Conservation (phyloP, 2,797 vertebrate species). For the Peromyscus aztecus region DNA sequence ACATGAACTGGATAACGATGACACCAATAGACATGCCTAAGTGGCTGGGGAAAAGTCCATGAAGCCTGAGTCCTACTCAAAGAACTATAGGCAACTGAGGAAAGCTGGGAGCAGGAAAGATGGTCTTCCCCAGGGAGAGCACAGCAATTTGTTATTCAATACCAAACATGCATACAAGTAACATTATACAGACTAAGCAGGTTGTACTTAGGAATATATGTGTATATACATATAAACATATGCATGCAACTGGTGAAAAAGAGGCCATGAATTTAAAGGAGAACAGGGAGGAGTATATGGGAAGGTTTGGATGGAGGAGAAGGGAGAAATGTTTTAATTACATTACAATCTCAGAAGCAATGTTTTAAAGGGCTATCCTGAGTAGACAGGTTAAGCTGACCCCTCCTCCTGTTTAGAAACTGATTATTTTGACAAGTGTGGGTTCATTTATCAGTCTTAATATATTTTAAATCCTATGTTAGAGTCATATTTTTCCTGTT, state of each 20-base stretch:
- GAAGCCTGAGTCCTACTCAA: background rate
- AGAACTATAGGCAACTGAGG: background rate
- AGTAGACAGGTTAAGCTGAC: background rate
- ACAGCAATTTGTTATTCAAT: background rate
- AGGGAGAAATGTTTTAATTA: background rate
- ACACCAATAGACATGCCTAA: background rate
- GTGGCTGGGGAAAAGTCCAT: background rate
- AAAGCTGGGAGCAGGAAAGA: background rate
- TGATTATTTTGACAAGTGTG: conserved; percentile 25
- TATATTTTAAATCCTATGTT: background rate
- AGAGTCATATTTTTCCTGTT: conserved; percentile 7
- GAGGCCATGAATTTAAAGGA: background rate
- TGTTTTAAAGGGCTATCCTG: background rate
- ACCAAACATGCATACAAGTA: background rate
- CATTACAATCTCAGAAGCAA: background rate
- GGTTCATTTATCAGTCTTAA: background rate
- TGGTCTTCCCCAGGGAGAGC: background rate
- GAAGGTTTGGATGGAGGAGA: background rate
- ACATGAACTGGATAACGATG: background rate
- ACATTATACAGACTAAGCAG: background rate
- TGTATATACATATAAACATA: background rate
- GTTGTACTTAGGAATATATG: background rate
- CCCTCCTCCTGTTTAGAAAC: conserved; percentile 13
- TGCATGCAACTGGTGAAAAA: background rate
- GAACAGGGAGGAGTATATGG: background rate